phyloP scores from a whole-genome alignment of 2,113 vertebrate species.

The Rhizomys pruinosus region DNA sequence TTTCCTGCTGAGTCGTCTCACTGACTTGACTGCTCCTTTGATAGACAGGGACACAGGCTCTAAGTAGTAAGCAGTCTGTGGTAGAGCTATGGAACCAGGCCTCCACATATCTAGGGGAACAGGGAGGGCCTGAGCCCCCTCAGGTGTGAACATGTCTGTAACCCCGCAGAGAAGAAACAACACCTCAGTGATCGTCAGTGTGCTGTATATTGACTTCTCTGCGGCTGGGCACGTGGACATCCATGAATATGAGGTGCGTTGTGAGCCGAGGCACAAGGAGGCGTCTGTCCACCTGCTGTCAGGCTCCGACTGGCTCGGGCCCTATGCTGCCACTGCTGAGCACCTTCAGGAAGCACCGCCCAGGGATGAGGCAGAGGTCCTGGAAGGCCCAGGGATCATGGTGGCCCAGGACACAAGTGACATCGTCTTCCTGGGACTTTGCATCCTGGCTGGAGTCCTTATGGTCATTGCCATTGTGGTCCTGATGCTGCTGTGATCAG shows the following conservation, averaged over 20 bases:
- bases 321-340: slow-evolving; percentile 87
- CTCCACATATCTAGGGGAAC: not conserved
- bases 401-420: slow-evolving; percentile 93
- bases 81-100: not conserved
- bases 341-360: slow-evolving; percentile 85
- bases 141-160: slow-evolving; percentile 46
- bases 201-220: slow-evolving; percentile 95
- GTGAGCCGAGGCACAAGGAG: slow-evolving; percentile 93
- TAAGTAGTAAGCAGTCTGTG: not conserved
- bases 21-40: not conserved
- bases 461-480: slow-evolving; percentile 96
- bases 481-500: slow-evolving; percentile 92
- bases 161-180: slow-evolving; percentile 92
- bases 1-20: not conserved
- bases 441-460: slow-evolving; percentile 95
- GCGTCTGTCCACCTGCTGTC: slow-evolving; percentile 92
- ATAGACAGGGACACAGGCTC: not conserved
- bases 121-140: not conserved
- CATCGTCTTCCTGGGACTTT: slow-evolving; percentile 96
- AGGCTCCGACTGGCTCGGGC: slow-evolving; percentile 84
- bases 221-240: slow-evolving; percentile 86
- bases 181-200: slow-evolving; percentile 93
- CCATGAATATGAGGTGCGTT: slow-evolving; percentile 94
- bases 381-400: not conserved
- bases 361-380: not conserved